These are phyloP conservation scores for Aspidoscelis tigris DNA, from an alignment of 2,113 vertebrate genomes.

Conservation along the genomic window DNA sequence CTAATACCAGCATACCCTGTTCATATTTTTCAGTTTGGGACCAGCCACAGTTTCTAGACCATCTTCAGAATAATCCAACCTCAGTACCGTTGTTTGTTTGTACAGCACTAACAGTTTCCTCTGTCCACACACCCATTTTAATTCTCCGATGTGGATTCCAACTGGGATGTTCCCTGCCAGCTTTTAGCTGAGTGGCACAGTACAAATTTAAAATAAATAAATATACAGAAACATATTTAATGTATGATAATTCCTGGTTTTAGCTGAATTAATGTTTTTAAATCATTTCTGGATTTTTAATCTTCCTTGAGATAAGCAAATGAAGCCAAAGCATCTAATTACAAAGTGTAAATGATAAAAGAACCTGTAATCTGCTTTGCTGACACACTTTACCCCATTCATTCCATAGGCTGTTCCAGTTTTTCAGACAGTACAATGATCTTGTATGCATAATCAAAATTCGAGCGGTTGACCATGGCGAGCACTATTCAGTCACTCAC, in stretches of 20 bases:
- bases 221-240: not conserved
- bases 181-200: not conserved
- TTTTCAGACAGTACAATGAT: too few relatives aligned
- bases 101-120: not conserved
- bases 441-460: not conserved
- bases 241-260: not conserved
- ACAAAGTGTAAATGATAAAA: slow-evolving; percentile 2
- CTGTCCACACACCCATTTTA: not conserved
- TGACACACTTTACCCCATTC: not conserved
- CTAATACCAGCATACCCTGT: too few relatives aligned
- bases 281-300: slow-evolving; percentile 6
- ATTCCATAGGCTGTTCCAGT: not conserved
- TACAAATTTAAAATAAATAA: not conserved
- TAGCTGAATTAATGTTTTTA: not conserved
- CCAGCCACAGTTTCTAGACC: not conserved
- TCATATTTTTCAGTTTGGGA: not conserved
- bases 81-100: not conserved
- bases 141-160: not conserved
- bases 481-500: not conserved
- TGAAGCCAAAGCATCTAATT: not conserved
- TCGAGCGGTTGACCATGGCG: not conserved
- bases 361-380: not conserved
- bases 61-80: not conserved
- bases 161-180: not conserved
- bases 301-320: not conserved